These are phyloP conservation scores for Xenopus petersii DNA, from an alignment of 2,797 vertebrate species.

Conservation along the genomic window DNA sequence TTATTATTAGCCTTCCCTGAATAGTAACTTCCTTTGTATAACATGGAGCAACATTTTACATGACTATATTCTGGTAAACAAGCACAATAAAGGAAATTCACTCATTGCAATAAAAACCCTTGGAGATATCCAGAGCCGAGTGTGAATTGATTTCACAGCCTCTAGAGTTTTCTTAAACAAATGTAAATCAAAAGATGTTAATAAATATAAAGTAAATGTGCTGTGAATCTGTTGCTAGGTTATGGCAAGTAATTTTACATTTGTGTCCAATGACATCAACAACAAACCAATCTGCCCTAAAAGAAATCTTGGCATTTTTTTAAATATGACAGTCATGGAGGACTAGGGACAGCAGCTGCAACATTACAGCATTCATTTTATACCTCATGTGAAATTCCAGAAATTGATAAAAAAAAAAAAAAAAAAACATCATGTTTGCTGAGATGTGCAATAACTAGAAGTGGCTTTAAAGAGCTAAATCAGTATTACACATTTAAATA, in stretches of 20 bases:
- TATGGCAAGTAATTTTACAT: slow-evolving; percentile 15
- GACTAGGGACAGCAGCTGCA: slow-evolving; percentile 33
- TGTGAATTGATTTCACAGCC: slow-evolving; percentile 15
- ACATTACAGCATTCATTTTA: slow-evolving; percentile 24
- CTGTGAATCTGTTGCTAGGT: slow-evolving; percentile 18
- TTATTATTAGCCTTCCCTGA: too few relatives aligned
- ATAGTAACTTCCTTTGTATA: not conserved
- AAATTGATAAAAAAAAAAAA: slow-evolving; percentile 2
- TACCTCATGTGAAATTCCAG: slow-evolving; percentile 16
- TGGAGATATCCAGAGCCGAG: not conserved
- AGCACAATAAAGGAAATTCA: not conserved
- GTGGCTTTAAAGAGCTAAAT: slow-evolving; percentile 4
- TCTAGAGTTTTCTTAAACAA: slow-evolving; percentile 4
- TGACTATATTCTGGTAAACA: not conserved
- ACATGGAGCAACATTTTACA: not conserved
- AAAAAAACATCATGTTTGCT: slow-evolving; percentile 6
- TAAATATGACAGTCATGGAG: slow-evolving; percentile 31
- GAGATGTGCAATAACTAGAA: slow-evolving; percentile 15
- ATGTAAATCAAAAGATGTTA: not conserved
- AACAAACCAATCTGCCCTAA: slow-evolving; percentile 23
- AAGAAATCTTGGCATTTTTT: slow-evolving; percentile 38
- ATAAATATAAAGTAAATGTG: slow-evolving; percentile 11
- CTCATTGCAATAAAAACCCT: not conserved
- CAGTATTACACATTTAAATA: slow-evolving; percentile 13
- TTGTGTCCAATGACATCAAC: slow-evolving; percentile 21